Percentiles rank a stretch among this genome's conserved stretches.
Conservation (phyloP, 2,797 vertebrate species). For the Thunnus albacares region DNA sequence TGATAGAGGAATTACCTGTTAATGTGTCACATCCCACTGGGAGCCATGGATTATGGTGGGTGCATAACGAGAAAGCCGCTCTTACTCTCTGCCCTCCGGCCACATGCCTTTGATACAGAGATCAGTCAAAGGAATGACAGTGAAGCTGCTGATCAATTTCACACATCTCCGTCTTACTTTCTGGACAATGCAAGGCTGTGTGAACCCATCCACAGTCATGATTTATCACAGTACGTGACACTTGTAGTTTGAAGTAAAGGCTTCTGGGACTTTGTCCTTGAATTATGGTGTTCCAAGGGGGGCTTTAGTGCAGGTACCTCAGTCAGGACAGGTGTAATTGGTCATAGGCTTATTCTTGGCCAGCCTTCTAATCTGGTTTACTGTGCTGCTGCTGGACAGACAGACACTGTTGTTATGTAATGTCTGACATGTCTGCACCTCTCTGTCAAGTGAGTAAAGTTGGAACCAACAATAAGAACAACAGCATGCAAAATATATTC, state of each 20-base stretch:
- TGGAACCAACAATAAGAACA: neutral
- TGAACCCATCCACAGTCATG: constrained; percentile 4
- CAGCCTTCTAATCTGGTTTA: constrained; percentile 58
- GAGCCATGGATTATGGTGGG: constrained; percentile 45
- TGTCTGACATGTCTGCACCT: neutral
- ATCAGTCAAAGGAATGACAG: neutral
- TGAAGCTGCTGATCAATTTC: constrained; percentile 25
- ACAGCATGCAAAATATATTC: rapidly evolving
- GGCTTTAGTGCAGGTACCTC: constrained; percentile 21
- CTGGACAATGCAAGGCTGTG: neutral
- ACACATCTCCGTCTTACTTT: neutral
- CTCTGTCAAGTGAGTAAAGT: neutral
- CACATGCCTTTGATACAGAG: constrained; percentile 21
- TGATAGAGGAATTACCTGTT: constrained; percentile 16
- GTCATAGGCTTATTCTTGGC: constrained; percentile 43
- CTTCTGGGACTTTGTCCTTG: constrained; percentile 38
- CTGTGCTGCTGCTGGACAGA: constrained; percentile 35
- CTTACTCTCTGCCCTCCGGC: constrained; percentile 19
- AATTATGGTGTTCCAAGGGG: constrained; percentile 12
- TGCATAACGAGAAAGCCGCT: constrained; percentile 33
- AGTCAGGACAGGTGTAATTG: constrained; percentile 62
- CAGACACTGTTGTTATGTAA: constrained; percentile 15
- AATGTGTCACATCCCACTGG: constrained; percentile 23
- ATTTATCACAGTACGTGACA: neutral
- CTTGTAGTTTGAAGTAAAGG: constrained; percentile 1